A percentile compares a stretch with the other conserved stretches of the same genome.
phyloP scores from a whole-genome alignment of 53 echinoderm and acorn worm genomes.

The Apostichopus leukothele region DNA sequence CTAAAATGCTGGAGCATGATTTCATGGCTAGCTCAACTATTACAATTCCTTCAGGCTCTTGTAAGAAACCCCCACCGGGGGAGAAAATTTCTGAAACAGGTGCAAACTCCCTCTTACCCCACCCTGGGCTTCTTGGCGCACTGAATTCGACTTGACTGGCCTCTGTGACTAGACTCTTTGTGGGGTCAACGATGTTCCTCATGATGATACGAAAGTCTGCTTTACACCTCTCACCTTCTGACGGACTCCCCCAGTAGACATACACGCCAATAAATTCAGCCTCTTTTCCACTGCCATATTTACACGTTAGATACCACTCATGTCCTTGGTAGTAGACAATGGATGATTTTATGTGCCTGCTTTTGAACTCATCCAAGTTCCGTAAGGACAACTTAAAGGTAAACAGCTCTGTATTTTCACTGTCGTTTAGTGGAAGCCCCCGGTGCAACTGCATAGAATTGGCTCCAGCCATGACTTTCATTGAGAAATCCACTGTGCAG shows the following conservation, averaged over 20 bases:
- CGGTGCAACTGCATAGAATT: constrained; percentile 77
- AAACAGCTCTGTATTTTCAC: constrained; percentile 88
- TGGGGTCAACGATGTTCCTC: constrained; percentile 80
- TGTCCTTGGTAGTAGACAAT: constrained; percentile 90
- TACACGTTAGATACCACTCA: constrained; percentile 93
- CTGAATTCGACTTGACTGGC: constrained; percentile 92
- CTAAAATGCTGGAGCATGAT: constrained; percentile 81
- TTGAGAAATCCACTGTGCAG: neutral
- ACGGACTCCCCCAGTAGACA: constrained; percentile 83
- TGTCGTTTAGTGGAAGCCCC: constrained; percentile 89
- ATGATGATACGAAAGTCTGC: constrained; percentile 92
- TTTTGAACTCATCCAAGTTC: constrained; percentile 75
- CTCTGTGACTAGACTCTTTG: constrained; percentile 89
- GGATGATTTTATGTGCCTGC: constrained; percentile 71
- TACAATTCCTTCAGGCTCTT: constrained; percentile 79
- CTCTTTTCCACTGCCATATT: constrained; percentile 69
- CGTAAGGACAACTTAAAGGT: constrained; percentile 79
- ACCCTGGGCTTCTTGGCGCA: constrained; percentile 81
- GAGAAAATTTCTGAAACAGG: constrained; percentile 75
- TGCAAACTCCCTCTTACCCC: constrained; percentile 95
- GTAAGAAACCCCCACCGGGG: constrained; percentile 80
- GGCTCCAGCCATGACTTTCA: constrained; percentile 48
- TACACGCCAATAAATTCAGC: constrained; percentile 77
- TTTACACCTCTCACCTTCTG: constrained; percentile 80
- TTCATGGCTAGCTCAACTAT: constrained; percentile 93